phyloP scores from a whole-genome alignment of 2,888 invertebrate species.

The Sabatieria punctata region DNA sequence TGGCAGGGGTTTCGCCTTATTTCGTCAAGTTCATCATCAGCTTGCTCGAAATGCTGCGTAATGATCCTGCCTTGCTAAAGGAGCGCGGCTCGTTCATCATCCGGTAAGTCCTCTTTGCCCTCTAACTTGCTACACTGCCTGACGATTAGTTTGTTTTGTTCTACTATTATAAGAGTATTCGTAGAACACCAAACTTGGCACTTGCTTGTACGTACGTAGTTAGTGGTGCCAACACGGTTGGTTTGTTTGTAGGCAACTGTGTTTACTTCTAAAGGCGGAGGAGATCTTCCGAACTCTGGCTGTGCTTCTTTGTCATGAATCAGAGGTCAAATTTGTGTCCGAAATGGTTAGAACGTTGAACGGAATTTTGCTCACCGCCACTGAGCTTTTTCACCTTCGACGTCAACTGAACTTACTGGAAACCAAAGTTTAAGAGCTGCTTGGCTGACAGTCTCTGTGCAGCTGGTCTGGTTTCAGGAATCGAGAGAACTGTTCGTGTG shows the following conservation, averaged over 20 bases:
- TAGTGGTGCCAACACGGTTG: too few relatives aligned
- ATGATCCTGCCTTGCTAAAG: slow-evolving; percentile 65
- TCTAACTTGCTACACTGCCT: too few relatives aligned
- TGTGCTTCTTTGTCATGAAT: slow-evolving; percentile 48
- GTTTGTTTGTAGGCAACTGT: slow-evolving; percentile 74
- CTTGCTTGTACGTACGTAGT: too few relatives aligned
- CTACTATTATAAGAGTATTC: too few relatives aligned
- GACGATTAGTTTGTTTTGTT: too few relatives aligned
- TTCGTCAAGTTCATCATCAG: slow-evolving; percentile 76
- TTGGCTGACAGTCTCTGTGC: slow-evolving; percentile 71
- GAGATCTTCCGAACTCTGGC: slow-evolving; percentile 77
- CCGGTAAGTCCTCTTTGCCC: slow-evolving; percentile 53
- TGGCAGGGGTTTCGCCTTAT: slow-evolving; percentile 32
- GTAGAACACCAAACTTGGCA: too few relatives aligned
- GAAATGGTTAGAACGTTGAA: slow-evolving; percentile 80
- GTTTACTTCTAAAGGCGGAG: slow-evolving; percentile 76
- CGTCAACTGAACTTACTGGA: slow-evolving; percentile 44
- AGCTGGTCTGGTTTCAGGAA: slow-evolving; percentile 13
- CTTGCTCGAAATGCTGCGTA: slow-evolving; percentile 62
- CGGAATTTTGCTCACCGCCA: slow-evolving; percentile 79
- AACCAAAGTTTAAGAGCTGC: slow-evolving; percentile 46
- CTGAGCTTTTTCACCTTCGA: slow-evolving; percentile 75
- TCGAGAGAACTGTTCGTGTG: slow-evolving; percentile 53
- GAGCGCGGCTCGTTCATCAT: slow-evolving; percentile 88
- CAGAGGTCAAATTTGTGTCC: slow-evolving; percentile 65